A percentile compares a stretch with the other conserved stretches of the same genome.
These are phyloP conservation scores for Clavelina lepadiformis DNA, from an alignment of 23 tunicate species.

Conservation along the genomic window DNA sequence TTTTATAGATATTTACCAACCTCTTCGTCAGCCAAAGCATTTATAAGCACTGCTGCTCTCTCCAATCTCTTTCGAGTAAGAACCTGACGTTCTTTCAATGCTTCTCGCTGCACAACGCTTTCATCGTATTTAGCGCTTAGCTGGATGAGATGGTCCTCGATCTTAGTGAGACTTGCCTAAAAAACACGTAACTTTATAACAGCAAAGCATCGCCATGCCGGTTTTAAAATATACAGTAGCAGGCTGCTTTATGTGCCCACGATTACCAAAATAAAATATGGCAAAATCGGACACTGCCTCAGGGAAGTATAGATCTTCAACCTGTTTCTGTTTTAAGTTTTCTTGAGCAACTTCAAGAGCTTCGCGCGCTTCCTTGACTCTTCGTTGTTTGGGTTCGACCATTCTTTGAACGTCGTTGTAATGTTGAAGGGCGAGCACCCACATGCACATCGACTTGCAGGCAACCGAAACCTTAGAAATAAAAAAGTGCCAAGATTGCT, in stretches of 20 bases:
- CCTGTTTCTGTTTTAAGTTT: constrained; percentile 79
- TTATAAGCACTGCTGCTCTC: constrained; percentile 68
- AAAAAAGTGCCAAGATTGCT: too few species aligned
- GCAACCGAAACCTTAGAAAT: constrained; percentile 71
- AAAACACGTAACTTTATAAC: too few species aligned
- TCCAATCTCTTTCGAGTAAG: constrained; percentile 58
- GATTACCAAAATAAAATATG: background rate
- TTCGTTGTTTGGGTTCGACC: constrained; percentile 88
- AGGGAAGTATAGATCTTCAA: background rate
- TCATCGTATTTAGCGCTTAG: constrained; percentile 61
- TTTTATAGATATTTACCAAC: too few species aligned
- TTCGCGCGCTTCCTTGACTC: constrained; percentile 84
- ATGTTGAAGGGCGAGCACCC: constrained; percentile 93
- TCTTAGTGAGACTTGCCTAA: constrained; percentile 66
- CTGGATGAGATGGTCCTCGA: constrained; percentile 59
- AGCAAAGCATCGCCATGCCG: too few species aligned
- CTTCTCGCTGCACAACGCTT: constrained; percentile 67
- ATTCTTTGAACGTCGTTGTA: constrained; percentile 87
- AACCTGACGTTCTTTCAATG: constrained; percentile 58
- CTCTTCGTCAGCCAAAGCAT: constrained; percentile 87
- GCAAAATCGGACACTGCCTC: too few species aligned
- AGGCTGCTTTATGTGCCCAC: background rate
- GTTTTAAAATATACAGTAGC: background rate
- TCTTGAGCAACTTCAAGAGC: constrained; percentile 83
- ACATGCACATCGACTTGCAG: constrained; percentile 81